Evolutionary conservation across 2,888 invertebrate genomes (phyloP), one percentile per base, ranked within the genome.

Genomic region (Micropterix aruncella): DNA sequence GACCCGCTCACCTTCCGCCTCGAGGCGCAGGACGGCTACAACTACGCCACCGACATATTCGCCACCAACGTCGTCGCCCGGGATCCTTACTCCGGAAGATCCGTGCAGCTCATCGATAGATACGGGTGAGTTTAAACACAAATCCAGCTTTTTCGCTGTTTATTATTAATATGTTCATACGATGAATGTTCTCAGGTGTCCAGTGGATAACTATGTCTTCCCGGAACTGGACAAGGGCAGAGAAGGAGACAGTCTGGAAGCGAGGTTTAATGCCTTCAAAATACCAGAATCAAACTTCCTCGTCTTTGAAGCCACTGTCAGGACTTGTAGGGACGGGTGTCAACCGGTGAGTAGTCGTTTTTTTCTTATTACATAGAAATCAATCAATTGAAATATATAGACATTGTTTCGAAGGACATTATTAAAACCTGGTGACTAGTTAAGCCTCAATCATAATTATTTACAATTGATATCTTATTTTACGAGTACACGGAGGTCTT

Each of bases 211-310:
- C 15, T 90, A 84, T 57, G 91, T 93, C 0, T 93, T 93, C 70
- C 92, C 92, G 0, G 89, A 91, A 57, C 61, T 93, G 52, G 91
- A 91, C 58, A 81, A 87, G 56, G 78, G 89, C 1, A 76, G 92
- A 17, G 88, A 79, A 54, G 85, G 89, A 0, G 90, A 91, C 57
- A 89, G 87, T 2, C 65, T 93, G 43, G 91, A 92, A 68, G 91
- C 92, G 0, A 75, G 90, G 55, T 93, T 93, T 61, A 91, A 92
- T 61, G 92, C 92, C 1, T 93, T 92, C 60, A 93, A 92, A 65
- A 91, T 93, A 51, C 92, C 92, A 0, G 92, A 92, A 65, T 92
- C 92, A 0, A 92, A 92, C 62, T 91, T 91, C 72, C 65, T 93
- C 52, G 89, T 92, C 1, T 93, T 93, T 56, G 92, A 93, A 64